Base-by-base conservation (phyloP, 1,140 invertebrate species). In the Anoplolepis gracilipes region DNA sequence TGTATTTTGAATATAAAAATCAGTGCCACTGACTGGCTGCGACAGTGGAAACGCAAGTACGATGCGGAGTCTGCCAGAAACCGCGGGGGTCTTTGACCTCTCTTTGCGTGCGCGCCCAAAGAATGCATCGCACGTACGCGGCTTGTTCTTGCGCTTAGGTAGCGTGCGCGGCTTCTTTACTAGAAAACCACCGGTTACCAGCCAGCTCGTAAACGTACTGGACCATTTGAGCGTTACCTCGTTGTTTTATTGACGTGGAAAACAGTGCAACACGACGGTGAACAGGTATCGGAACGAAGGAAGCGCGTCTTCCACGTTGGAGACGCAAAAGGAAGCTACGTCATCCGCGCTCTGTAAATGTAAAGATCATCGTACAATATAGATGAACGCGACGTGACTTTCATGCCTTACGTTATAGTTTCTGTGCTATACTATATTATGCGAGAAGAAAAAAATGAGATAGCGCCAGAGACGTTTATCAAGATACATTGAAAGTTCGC, bases 41-140 rank as follows among this genome's bases (percentile, higher is more conserved):
- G n/a, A 65, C 59, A 11, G 59, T 59, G 53, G n/a, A 62, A 33
- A 49, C 11, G 13, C 61, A 78, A 49, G 36, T 76, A 25, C 53
- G 39, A 72, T 10, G 36, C 53, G 22, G 53, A 55, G 53, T 82
- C 39, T 59, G 67, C 78, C 67, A 82, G 78, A 73, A 82, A 82
- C 39, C 67, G 55, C 53, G 53, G 25, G 28, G 78, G 78, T 82
- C 67, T 72, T 33, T 67, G 78, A 82, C 78, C 78, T 82, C 36
- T 59, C 78, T 72, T 81, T 53, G 78, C 78, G 64, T 39, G 65
- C 65, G 16, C 49, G 28, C 25, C 25, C 39, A 28, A 73, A 73
- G 78, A 82, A 82, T 82, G 78, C 78, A 73, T 61, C 78, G 78
- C 78, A 82, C 67, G 78, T 82, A 82, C 78, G 67, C 78, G 53